Conservation (phyloP, 2,113 vertebrate species). For the Hemiprocne comata region DNA sequence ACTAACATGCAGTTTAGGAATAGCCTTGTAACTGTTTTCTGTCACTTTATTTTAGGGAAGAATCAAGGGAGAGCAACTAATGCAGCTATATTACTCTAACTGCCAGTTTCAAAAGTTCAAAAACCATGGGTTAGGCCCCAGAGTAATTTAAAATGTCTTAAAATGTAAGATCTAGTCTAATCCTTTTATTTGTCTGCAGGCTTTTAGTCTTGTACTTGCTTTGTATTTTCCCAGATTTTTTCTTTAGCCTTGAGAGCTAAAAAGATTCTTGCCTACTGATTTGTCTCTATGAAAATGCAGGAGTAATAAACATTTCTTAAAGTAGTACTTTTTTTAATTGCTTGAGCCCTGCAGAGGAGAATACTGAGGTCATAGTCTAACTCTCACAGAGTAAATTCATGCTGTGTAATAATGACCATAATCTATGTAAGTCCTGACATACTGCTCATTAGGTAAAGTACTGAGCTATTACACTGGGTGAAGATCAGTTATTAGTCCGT, state of each 20-base stretch:
- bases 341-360: not conserved
- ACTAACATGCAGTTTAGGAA: not conserved
- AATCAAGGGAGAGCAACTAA: not conserved
- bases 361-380: not conserved
- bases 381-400: not conserved
- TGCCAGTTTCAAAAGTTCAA: not conserved
- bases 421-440: not conserved
- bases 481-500: not conserved
- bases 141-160: not conserved
- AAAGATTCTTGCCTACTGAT: not conserved
- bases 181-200: not conserved
- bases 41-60: not conserved
- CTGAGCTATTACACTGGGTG: not conserved
- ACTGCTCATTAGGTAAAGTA: not conserved
- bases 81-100: not conserved
- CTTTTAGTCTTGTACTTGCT: not conserved
- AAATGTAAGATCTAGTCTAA: not conserved
- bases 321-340: not conserved
- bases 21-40: not conserved
- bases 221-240: not conserved
- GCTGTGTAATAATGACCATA: not conserved
- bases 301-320: conserved; percentile 21
- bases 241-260: not conserved
- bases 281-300: not conserved
- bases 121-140: not conserved